A percentile compares a stretch with the other conserved stretches of the same genome.
Evolutionary conservation across 1,140 invertebrate species (phyloP).

Genomic region (Diorhabda sublineata): DNA sequence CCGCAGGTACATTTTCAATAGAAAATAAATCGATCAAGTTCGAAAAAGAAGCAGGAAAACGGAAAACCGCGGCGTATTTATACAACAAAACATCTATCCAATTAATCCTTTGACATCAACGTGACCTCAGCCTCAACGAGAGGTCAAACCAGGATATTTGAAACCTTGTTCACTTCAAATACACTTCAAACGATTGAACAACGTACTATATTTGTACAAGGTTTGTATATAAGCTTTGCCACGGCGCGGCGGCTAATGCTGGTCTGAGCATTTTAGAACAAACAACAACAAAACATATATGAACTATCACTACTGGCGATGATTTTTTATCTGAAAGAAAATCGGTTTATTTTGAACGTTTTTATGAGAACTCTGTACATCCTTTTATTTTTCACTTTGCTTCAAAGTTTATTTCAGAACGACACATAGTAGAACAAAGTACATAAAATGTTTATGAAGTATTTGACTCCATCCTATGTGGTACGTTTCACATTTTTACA

Average conservation of each 20-base stretch:
- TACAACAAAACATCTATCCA: constrained; percentile 11
- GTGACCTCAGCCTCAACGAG: constrained; percentile 7
- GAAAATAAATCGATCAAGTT: neutral
- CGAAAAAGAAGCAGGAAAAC: neutral
- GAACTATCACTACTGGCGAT: neutral
- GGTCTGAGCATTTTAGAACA: neutral
- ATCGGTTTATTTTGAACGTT: too few species aligned
- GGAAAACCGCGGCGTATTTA: constrained; percentile 7
- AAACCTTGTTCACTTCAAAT: constrained; percentile 12
- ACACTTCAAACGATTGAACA: constrained; percentile 18
- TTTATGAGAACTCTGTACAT: too few species aligned
- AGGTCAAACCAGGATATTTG: constrained; percentile 14
- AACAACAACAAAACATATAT: neutral
- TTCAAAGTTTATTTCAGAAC: too few species aligned
- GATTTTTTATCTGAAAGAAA: neutral
- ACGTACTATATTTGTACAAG: constrained; percentile 10
- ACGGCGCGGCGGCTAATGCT: neutral
- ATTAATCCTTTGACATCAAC: constrained; percentile 17
- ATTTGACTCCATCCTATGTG: too few species aligned
- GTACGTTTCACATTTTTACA: too few species aligned
- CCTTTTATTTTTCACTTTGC: too few species aligned
- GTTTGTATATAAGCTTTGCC: constrained; percentile 8
- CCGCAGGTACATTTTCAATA: too few species aligned
- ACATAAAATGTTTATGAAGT: too few species aligned
- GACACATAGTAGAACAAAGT: too few species aligned